Conservation (phyloP, 2,797 vertebrate genomes). For the Peromyscus eremicus region DNA sequence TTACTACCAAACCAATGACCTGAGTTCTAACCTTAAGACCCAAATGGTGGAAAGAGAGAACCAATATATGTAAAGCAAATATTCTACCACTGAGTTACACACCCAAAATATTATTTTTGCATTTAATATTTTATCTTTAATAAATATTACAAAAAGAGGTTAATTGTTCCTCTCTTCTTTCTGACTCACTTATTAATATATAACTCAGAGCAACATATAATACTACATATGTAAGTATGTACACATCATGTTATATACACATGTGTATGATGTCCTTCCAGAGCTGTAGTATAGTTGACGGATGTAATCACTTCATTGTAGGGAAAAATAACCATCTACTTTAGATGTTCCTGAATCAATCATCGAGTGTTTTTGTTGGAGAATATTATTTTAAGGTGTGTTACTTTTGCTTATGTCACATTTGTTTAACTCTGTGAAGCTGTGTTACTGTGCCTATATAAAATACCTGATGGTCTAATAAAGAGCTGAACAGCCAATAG, state of each 20-base stretch:
- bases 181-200: neutral
- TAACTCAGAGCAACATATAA: neutral
- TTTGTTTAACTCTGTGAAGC: too few relatives aligned
- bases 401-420: too few relatives aligned
- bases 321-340: neutral
- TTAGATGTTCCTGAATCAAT: neutral
- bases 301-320: neutral
- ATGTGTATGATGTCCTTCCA: neutral
- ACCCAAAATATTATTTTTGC: neutral
- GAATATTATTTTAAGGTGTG: too few relatives aligned
- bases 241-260: neutral
- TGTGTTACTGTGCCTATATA: too few relatives aligned
- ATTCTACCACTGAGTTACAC: neutral
- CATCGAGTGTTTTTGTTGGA: neutral
- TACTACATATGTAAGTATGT: neutral
- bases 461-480: too few relatives aligned
- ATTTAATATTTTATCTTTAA: constrained; percentile 15
- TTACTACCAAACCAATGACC: neutral
- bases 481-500: too few relatives aligned
- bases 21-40: neutral
- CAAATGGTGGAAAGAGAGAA: neutral
- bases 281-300: neutral
- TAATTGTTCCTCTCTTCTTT: neutral
- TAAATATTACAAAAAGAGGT: neutral
- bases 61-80: neutral